Evolutionary conservation across 2,797 vertebrate species (phyloP), one percentile per base, ranked within the genome.

Genomic region (Artibeus jamaicensis): DNA sequence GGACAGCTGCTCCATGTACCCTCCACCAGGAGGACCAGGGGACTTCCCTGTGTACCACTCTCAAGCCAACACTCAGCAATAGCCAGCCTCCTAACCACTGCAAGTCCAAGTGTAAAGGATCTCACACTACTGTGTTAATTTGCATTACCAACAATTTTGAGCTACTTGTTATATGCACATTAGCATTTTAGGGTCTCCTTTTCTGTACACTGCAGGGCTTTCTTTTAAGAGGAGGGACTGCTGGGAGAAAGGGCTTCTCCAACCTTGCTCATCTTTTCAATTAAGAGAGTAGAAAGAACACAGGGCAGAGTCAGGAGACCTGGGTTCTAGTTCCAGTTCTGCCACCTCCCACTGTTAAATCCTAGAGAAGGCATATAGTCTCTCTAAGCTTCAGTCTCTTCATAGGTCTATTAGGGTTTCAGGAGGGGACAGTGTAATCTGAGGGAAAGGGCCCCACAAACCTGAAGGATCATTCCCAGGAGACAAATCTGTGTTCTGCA

Each of bases 141-240:
- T 95, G 26, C 48, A 76, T 74, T 34, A 65, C 18, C 44, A 89
- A 81, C 48, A 91, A 88, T 87, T 92, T 53, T 81, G 50, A 85
- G 57, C 29, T 86, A 86, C 26, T 83, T 67, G 32, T 71, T 89
- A 65, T 50, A 87, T 16, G 12, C 2, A 19, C 29, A 1, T 59
- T 65, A 92, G 42, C 50, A 83, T 44, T 65, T 39, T 19, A 34
- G 55, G 32, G 3, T 77, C 86, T 65, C 79, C 42, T 91, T 89
- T 94, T 83, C 21, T 67, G 18, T 55, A 84, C 6, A 24, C 1
- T 57, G 48, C 34, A 79, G 18, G 39, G 24, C 21, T 88, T 86
- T 87, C 59, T 89, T 93, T 77, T 46, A 62, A 73, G 46, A 93
- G 19, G 92, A 78, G 32, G 39, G 18, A 65, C 16, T 96, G 48